A percentile compares a stretch with the other conserved stretches of the same genome.
These are phyloP conservation scores for Hyperoplus immaculatus DNA, from an alignment of 2,797 vertebrate species.

Conservation along the genomic window DNA sequence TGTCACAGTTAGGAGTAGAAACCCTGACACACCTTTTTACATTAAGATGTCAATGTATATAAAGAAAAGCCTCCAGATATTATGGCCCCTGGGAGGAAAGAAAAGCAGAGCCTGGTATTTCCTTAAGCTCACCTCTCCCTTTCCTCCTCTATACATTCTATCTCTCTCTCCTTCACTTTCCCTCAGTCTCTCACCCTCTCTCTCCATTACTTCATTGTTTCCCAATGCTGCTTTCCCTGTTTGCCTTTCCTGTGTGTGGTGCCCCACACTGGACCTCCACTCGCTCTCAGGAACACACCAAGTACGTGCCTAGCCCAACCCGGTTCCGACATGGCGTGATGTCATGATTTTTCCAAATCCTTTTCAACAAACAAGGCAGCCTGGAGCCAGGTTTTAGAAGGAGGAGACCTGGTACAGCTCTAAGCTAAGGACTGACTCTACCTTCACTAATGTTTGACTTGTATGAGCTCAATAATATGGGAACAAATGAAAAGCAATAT, in stretches of 20 bases:
- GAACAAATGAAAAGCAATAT: not conserved
- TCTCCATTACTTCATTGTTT: constrained; percentile 82
- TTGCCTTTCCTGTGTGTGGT: constrained; percentile 74
- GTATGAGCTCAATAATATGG: too few relatives aligned
- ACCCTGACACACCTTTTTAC: constrained; percentile 30
- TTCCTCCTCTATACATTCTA: constrained; percentile 46
- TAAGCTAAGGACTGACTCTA: not conserved
- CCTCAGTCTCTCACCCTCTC: constrained; percentile 11
- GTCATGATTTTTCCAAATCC: constrained; percentile 74
- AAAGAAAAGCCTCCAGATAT: constrained; percentile 33
- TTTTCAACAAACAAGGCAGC: constrained; percentile 59
- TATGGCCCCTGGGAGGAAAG: constrained; percentile 38
- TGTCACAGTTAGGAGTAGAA: not conserved
- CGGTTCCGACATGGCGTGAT: constrained; percentile 65
- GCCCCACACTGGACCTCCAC: constrained; percentile 55
- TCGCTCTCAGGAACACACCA: constrained; percentile 57
- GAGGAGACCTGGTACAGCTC: constrained; percentile 12
- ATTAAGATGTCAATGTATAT: constrained; percentile 10
- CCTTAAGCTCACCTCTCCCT: constrained; percentile 50
- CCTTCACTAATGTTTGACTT: not conserved
- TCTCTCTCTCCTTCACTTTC: constrained; percentile 33
- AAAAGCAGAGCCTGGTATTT: constrained; percentile 38
- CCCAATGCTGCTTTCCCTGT: constrained; percentile 50
- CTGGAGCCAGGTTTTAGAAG: constrained; percentile 29
- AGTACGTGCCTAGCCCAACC: constrained; percentile 23